Evolutionary conservation across 2,113 vertebrate genomes (phyloP).

Genomic region (Mirza zaza): DNA sequence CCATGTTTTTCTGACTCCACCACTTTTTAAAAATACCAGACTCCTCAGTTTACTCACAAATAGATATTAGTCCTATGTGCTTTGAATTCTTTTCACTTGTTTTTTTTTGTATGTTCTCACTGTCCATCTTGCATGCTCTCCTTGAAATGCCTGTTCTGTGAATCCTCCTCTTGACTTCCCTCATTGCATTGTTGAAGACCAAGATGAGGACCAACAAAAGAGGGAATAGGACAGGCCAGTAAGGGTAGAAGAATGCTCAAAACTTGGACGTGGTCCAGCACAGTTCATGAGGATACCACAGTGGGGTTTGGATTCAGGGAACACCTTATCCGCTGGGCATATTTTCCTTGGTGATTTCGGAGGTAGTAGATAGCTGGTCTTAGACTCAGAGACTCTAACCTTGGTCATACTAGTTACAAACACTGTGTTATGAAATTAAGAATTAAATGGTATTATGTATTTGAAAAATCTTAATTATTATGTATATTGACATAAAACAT

Average conservation of each 20-base stretch:
- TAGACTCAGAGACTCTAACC: background rate
- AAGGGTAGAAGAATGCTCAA: background rate
- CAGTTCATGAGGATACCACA: no score
- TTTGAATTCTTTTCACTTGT: background rate
- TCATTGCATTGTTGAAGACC: background rate
- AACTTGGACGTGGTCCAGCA: background rate
- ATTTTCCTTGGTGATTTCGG: background rate
- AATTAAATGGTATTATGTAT: background rate
- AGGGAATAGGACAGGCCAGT: background rate
- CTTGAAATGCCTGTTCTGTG: background rate
- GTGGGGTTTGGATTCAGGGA: background rate
- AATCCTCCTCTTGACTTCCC: background rate
- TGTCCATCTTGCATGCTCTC: background rate
- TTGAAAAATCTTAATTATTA: background rate
- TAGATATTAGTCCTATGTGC: background rate
- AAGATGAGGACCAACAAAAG: background rate
- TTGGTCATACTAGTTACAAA: background rate
- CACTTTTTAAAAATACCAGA: background rate
- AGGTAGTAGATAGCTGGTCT: background rate
- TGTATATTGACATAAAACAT: background rate
- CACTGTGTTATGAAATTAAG: background rate
- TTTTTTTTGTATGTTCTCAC: background rate
- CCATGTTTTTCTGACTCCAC: background rate
- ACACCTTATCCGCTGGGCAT: background rate
- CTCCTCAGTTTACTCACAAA: background rate